Percentiles rank a stretch among this genome's conserved stretches.
Conservation (phyloP, 2,797 vertebrate genomes). For the Semaprochilodus insignis region DNA sequence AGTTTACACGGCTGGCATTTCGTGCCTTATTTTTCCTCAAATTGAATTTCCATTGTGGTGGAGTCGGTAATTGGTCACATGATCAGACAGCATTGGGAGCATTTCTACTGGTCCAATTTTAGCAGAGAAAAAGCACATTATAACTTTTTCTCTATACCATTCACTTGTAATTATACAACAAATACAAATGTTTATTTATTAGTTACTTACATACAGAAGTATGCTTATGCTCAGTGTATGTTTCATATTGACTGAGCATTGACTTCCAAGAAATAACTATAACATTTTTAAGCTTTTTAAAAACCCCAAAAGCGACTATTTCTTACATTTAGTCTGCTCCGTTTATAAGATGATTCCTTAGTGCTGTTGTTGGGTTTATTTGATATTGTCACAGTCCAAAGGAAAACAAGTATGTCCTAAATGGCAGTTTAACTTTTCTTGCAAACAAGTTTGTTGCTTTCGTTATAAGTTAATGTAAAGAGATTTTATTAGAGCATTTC, state of each 20-base stretch:
- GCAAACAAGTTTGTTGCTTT: too few relatives aligned
- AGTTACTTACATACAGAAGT: background rate
- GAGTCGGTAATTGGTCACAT: conserved; percentile 34
- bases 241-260: background rate
- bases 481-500: too few relatives aligned
- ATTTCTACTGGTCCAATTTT: too few relatives aligned
- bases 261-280: background rate
- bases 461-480: too few relatives aligned
- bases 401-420: too few relatives aligned
- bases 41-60: conserved; percentile 27
- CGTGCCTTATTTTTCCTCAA: conserved; percentile 6
- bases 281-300: background rate
- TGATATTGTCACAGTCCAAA: background rate
- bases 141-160: background rate
- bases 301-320: background rate
- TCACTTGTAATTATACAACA: background rate
- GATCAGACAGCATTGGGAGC: conserved; percentile 9
- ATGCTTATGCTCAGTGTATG: background rate
- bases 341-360: too few relatives aligned
- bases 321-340: background rate
- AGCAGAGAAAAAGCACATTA: background rate
- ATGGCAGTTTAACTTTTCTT: too few relatives aligned
- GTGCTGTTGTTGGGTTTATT: background rate
- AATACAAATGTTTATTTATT: background rate
- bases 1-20: conserved; percentile 13